Evolutionary conservation across 2,113 vertebrate genomes (phyloP).

Genomic region (Gambusia holbrooki): DNA sequence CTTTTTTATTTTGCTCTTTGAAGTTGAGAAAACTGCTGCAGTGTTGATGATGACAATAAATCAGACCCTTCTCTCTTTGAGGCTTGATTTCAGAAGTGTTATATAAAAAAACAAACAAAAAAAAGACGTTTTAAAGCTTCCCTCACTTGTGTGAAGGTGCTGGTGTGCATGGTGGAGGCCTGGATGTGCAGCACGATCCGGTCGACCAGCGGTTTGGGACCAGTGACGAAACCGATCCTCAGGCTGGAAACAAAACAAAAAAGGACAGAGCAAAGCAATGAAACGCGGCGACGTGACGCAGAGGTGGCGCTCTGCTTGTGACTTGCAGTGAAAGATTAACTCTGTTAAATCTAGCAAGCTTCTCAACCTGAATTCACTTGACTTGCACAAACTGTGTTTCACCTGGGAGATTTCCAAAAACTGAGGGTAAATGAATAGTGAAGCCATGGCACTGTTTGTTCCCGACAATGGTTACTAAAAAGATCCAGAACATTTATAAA

Average conservation of each 20-base stretch:
- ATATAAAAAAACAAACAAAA: not conserved
- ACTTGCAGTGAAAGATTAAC: slow-evolving; percentile 2
- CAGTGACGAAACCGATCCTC: slow-evolving; percentile 91
- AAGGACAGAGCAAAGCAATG: not conserved
- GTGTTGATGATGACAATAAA: not conserved
- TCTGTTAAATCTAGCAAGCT: not conserved
- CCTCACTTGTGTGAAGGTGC: slow-evolving; percentile 92
- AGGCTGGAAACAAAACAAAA: slow-evolving; percentile 74
- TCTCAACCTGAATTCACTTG: not conserved
- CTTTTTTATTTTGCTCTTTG: too few relatives aligned
- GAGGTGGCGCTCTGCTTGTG: not conserved
- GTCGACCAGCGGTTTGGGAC: slow-evolving; percentile 89
- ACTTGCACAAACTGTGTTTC: not conserved
- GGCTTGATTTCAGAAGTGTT: not conserved
- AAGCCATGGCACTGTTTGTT: not conserved
- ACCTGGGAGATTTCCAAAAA: not conserved
- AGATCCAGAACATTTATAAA: not conserved
- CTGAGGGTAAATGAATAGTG: not conserved
- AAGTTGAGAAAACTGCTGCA: not conserved
- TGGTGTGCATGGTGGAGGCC: slow-evolving; percentile 90
- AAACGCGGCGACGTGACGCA: not conserved
- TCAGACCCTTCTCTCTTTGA: not conserved
- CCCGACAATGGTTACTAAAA: not conserved
- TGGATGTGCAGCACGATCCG: slow-evolving; percentile 90
- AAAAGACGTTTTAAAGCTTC: not conserved